Evolutionary conservation across 92 coral and sea anemone species (phyloP).

Genomic region (Zoanthus sansibaricus): DNA sequence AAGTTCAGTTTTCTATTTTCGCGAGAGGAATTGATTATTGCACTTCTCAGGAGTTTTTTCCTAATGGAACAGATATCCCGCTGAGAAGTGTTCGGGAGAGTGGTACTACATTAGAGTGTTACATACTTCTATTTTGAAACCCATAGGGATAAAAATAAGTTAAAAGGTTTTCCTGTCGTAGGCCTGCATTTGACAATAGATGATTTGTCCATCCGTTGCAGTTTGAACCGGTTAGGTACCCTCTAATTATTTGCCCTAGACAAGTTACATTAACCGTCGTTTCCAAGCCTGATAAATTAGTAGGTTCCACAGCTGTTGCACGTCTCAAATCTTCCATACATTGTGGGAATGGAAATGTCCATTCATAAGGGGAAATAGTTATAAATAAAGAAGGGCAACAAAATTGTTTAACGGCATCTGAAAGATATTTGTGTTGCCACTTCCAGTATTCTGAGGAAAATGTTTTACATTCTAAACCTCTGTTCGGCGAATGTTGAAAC

Average conservation of each 20-base stretch:
- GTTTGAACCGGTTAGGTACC: no score
- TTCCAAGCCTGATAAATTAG: slow-evolving; percentile 40
- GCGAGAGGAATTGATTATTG: slow-evolving; percentile 44
- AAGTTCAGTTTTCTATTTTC: slow-evolving; percentile 40
- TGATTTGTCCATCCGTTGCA: no score
- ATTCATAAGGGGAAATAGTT: slow-evolving; percentile 73
- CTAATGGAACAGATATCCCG: slow-evolving; percentile 64
- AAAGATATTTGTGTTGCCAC: slow-evolving; percentile 66
- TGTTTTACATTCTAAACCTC: slow-evolving; percentile 60
- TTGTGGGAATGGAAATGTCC: slow-evolving; percentile 68
- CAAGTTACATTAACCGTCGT: no score
- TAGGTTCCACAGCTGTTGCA: slow-evolving; percentile 30
- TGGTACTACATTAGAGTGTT: no score
- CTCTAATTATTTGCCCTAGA: no score
- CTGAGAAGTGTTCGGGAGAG: neutral
- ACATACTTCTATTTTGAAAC: no score
- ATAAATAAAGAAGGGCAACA: slow-evolving; percentile 65
- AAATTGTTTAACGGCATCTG: slow-evolving; percentile 72
- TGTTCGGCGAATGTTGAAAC: no score
- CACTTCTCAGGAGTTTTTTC: slow-evolving; percentile 62
- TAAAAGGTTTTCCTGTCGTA: no score
- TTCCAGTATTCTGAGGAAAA: slow-evolving; percentile 68
- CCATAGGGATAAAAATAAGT: no score
- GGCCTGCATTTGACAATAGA: no score
- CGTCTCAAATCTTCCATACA: slow-evolving; percentile 36